Evolutionary conservation across 2,888 invertebrate species (phyloP).

Genomic region (Phlogophora meticulosa): DNA sequence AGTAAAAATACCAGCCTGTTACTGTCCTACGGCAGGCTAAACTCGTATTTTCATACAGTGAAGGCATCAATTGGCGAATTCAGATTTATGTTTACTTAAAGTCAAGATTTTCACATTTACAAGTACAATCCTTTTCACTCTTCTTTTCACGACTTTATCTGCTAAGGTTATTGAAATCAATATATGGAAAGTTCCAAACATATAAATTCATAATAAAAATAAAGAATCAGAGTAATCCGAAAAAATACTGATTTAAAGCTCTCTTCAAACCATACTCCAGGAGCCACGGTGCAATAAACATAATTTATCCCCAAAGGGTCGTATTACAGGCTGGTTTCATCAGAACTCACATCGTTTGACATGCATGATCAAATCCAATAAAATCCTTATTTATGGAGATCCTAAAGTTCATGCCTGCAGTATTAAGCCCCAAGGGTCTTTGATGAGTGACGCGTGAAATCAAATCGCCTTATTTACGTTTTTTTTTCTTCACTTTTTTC

Average conservation of each 20-base stretch:
- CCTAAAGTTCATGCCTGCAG: slow-evolving; percentile 24
- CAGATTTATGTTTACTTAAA: no score
- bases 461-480: slow-evolving; percentile 23
- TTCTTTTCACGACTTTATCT: no score
- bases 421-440: slow-evolving; percentile 39
- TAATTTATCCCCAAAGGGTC: slow-evolving; percentile 26
- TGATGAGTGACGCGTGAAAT: slow-evolving; percentile 48
- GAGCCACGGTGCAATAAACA: slow-evolving; percentile 37
- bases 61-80: no score
- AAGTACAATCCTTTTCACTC: no score
- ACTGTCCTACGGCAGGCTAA: no score
- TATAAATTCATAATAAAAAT: background rate
- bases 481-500: slow-evolving; percentile 9
- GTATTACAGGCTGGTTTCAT: slow-evolving; percentile 3
- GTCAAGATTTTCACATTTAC: no score
- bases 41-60: no score
- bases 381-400: slow-evolving; percentile 34
- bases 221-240: background rate
- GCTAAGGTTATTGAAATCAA: background rate
- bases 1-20: no score
- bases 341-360: slow-evolving; percentile 9
- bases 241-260: background rate
- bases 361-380: slow-evolving; percentile 51
- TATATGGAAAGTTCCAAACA: background rate
- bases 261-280: slow-evolving; percentile 16